phyloP scores from a whole-genome alignment of 2,113 vertebrate species.

The Solea senegalensis region DNA sequence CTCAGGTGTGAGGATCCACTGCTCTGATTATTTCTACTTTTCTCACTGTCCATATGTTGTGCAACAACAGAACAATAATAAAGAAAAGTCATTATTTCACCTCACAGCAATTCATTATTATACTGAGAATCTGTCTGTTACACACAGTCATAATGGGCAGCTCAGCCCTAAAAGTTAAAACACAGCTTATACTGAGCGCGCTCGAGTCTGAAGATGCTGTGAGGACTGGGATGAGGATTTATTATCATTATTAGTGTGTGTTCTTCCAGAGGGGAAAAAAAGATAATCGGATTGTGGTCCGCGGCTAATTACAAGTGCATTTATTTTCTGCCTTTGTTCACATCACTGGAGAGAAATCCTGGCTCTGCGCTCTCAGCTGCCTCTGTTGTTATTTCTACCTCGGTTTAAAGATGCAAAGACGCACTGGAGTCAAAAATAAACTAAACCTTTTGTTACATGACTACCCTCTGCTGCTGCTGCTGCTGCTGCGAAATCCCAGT shows the following conservation, averaged over 20 bases:
- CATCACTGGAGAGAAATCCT: background rate
- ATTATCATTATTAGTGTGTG: conserved; percentile 76
- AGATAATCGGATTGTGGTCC: conserved; percentile 59
- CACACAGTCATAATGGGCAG: background rate
- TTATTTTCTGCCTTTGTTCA: conserved; percentile 31
- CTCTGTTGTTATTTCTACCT: conserved; percentile 27
- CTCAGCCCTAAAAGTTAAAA: conserved; percentile 49
- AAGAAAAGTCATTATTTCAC: too few species aligned
- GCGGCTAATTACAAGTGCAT: conserved; percentile 69
- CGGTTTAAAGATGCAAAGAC: background rate
- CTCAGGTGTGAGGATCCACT: background rate
- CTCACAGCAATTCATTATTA: too few species aligned
- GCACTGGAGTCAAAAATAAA: conserved; percentile 10
- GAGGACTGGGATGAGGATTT: conserved; percentile 7
- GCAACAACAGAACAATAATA: too few species aligned
- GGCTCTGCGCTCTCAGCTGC: conserved; percentile 26
- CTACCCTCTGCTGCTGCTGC: conserved; percentile 1
- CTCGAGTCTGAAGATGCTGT: background rate
- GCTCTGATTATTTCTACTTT: conserved; percentile 6
- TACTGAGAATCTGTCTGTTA: too few species aligned
- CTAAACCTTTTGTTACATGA: conserved; percentile 19
- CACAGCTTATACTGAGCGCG: background rate
- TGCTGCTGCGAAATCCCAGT: conserved; percentile 36
- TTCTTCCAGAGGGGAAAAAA: conserved; percentile 59
- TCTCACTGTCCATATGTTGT: conserved; percentile 6